Conservation (phyloP, 30 jellyfish, hydroid and myxozoan species). For the Turritopsis rubra region DNA sequence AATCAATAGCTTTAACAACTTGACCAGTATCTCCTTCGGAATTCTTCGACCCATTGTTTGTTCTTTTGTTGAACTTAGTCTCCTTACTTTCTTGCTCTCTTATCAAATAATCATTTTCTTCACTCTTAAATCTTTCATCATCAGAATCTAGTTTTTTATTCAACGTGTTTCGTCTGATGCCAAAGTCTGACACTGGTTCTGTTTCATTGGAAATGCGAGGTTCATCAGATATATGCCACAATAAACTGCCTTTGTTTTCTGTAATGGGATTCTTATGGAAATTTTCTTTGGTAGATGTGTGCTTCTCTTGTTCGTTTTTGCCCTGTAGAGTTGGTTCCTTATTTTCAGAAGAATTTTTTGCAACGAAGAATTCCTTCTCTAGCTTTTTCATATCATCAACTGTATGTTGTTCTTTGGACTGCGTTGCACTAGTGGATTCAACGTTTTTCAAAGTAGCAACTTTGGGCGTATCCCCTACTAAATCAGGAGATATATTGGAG, state of each 20-base stretch:
- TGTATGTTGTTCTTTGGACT: neutral
- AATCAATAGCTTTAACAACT: neutral
- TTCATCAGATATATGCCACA: neutral
- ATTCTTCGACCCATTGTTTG: neutral
- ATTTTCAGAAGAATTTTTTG: neutral
- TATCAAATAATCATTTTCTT: constrained; percentile 13
- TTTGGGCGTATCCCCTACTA: too few species aligned
- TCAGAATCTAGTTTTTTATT: neutral
- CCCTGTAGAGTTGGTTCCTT: neutral
- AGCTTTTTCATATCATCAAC: neutral
- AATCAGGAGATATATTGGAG: too few species aligned
- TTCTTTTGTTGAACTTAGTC: neutral
- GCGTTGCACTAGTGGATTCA: neutral
- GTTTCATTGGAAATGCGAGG: neutral
- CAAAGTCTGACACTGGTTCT: neutral
- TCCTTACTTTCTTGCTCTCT: neutral
- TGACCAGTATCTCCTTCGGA: neutral
- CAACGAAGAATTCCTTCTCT: neutral
- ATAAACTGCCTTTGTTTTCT: neutral
- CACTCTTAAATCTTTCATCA: constrained; percentile 21
- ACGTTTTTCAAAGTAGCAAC: neutral
- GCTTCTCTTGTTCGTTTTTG: neutral
- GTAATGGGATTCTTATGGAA: neutral
- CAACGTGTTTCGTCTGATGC: neutral
- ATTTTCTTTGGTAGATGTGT: neutral